phyloP scores from a whole-genome alignment of 1,140 invertebrate species.

The Zaprionus vittiger region DNA sequence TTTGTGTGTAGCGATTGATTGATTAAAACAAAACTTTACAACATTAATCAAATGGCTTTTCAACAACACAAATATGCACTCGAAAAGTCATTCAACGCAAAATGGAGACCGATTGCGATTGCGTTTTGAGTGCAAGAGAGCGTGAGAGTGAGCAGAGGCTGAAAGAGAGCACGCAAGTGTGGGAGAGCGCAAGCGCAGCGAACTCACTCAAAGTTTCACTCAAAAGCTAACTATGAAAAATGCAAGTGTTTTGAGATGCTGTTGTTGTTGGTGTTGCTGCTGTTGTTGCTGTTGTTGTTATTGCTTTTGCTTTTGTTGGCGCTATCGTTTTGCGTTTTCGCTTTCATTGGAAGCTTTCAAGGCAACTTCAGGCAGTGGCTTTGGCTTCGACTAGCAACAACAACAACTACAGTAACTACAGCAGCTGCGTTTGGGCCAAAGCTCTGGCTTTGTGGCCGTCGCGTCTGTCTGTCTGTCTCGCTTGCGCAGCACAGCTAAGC shows the following conservation, averaged over 20 bases:
- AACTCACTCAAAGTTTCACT: constrained; percentile 43
- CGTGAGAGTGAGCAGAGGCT: neutral
- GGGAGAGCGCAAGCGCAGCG: neutral
- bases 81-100: constrained; percentile 70
- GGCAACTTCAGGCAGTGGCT: constrained; percentile 62
- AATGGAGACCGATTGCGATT: constrained; percentile 4
- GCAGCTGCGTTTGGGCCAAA: constrained; percentile 60
- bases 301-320: constrained; percentile 26
- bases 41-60: constrained; percentile 70
- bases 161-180: neutral
- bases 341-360: constrained; percentile 78
- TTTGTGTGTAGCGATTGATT: constrained; percentile 40
- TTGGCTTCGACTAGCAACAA: constrained; percentile 53
- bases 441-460: constrained; percentile 38
- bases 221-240: constrained; percentile 70
- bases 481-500: constrained; percentile 31
- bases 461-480: constrained; percentile 41
- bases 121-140: neutral
- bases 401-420: constrained; percentile 6
- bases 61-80: constrained; percentile 44
- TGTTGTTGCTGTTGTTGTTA: constrained; percentile 16
- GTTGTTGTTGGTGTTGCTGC: constrained; percentile 25
- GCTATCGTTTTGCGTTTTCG: constrained; percentile 51
- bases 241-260: constrained; percentile 64
- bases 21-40: constrained; percentile 69